Evolutionary conservation across 2,797 vertebrate genomes (phyloP), one percentile per base, ranked within the genome.

Genomic region (Gymnoscopelus braueri): DNA sequence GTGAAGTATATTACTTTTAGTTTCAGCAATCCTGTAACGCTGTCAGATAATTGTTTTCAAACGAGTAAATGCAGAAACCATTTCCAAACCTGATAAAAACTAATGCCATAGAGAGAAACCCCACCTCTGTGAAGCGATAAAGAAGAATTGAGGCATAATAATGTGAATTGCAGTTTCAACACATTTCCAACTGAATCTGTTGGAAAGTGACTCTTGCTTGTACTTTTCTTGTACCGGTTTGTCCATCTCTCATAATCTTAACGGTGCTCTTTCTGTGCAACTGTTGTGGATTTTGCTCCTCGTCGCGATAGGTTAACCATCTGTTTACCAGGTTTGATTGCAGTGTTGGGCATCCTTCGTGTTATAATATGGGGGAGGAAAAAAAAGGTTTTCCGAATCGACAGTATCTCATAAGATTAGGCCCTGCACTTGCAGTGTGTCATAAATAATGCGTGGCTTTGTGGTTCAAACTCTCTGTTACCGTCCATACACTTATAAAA

Each of bases 381-480:
- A 35, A 35, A 35, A 1, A 10, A 44, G 12, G 70, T 80, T 65
- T 83, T 79, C 80, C 67, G 52, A 69, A 83, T 73, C 77, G 70
- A 84, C 74, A 67, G 66, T 61, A 51, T 74, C 57, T 58, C 56
- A 77, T 87, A 77, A 71, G 68, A 65, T 80, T 64, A 76, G 66
- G 75, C 80, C 69, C 79, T 87, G 82, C 79, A 82, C 83, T 54
- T 29, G 58, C 56, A n/a, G 15, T 61, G 51, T 65, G 55, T 88
- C 75, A 83, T 77, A 75, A 81, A 84, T 44, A 44, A 32, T 59
- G 90, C 88, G 91, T 92, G 87, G 80, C 83, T 91, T 92, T 78
- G 70, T 75, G 75, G 72, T 87, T 82, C 52, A 67, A 62, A 50
- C 75, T 73, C 71, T 75, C 75, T 74, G 60, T 39, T 57, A 56